These are phyloP conservation scores for Cephus sareptanus DNA, from an alignment of 2,888 invertebrate species.

Conservation along the genomic window DNA sequence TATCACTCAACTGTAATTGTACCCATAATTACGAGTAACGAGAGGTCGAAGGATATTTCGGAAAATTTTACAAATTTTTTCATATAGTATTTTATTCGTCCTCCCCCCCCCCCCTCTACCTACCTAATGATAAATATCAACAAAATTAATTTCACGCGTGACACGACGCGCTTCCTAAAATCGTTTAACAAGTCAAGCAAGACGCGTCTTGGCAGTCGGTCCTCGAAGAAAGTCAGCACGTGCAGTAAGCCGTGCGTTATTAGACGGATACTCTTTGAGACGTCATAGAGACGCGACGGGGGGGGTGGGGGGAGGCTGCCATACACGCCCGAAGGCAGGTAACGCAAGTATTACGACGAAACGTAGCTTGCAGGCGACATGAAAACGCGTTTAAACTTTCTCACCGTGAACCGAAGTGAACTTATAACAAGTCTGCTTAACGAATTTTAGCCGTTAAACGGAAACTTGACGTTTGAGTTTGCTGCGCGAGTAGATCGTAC, in stretches of 20 bases:
- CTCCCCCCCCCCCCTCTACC: no score
- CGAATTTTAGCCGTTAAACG: slow-evolving; percentile 56
- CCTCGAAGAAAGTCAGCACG: neutral
- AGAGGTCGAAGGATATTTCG: neutral
- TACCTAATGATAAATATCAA: neutral
- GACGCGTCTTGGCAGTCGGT: neutral
- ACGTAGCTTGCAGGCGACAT: slow-evolving; percentile 28
- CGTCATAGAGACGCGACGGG: slow-evolving; percentile 3
- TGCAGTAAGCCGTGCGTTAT: neutral
- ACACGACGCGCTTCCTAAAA: neutral
- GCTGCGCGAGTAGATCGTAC: neutral
- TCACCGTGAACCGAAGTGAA: slow-evolving; percentile 31
- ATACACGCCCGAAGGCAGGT: slow-evolving; percentile 8
- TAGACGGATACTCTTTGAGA: neutral
- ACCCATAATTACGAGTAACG: neutral
- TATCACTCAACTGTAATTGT: neutral
- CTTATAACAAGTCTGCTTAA: slow-evolving; percentile 58
- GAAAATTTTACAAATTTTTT: neutral
- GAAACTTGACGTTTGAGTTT: slow-evolving; percentile 57
- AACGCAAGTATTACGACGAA: slow-evolving; percentile 12
- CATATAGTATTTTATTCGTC: neutral
- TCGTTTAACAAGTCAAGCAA: neutral
- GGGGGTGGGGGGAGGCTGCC: no score
- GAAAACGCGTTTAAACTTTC: slow-evolving; percentile 46
- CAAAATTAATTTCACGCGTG: neutral